A percentile compares a stretch with the other conserved stretches of the same genome.
phyloP scores from a whole-genome alignment of 2,888 invertebrate species.

The Polydrusus pterygomalis region DNA sequence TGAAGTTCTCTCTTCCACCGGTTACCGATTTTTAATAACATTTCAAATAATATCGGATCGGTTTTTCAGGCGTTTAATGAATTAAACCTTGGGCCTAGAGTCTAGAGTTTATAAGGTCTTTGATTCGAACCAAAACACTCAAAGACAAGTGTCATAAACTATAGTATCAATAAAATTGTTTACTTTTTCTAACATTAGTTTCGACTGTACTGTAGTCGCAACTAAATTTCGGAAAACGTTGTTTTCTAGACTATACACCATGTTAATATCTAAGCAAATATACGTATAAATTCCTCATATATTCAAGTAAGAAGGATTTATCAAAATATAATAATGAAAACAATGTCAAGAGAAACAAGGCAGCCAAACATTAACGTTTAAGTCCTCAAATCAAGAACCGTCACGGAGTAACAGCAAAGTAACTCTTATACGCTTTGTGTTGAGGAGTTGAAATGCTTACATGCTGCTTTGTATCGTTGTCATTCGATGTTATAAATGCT shows the following conservation, averaged over 20 bases:
- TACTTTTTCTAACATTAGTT: no score
- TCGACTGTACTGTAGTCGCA: no score
- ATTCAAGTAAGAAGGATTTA: constrained; percentile 42
- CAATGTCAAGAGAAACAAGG: constrained; percentile 50
- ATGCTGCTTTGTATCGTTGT: constrained; percentile 54
- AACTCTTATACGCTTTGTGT: constrained; percentile 48
- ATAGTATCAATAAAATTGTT: no score
- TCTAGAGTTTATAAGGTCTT: no score
- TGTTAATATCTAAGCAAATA: not conserved
- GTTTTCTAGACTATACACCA: not conserved
- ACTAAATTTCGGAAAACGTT: no score
- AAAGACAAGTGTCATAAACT: no score
- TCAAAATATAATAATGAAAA: constrained; percentile 51
- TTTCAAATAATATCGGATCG: no score
- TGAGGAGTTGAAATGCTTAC: constrained; percentile 52
- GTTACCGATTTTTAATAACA: no score
- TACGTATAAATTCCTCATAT: not conserved
- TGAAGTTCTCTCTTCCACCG: no score
- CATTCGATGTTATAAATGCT: constrained; percentile 48
- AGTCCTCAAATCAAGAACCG: constrained; percentile 52
- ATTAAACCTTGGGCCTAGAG: no score
- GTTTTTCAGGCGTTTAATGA: no score
- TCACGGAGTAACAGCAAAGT: constrained; percentile 45
- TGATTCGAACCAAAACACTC: no score
- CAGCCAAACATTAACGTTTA: constrained; percentile 53